Evolutionary conservation across 2,888 invertebrate species (phyloP).

Genomic region (Lepas anatifera): DNA sequence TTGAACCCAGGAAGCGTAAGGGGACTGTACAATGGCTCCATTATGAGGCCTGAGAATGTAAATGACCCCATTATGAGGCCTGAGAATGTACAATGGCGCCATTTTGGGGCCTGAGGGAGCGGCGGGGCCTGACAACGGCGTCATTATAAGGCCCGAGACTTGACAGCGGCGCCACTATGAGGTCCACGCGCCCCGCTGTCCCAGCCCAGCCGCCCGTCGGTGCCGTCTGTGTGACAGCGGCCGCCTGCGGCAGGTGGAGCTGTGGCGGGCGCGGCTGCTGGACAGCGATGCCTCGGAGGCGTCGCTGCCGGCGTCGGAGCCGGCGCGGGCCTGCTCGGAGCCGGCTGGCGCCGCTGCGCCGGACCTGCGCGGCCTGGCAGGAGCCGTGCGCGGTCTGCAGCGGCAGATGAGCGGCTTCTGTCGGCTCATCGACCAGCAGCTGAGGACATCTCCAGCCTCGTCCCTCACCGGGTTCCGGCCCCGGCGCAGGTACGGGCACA

Average conservation of each 20-base stretch:
- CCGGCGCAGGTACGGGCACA: not conserved
- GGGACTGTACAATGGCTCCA: too few species aligned
- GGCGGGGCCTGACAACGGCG: too few species aligned
- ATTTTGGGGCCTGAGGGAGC: too few species aligned
- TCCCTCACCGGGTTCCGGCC: not conserved
- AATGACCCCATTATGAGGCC: too few species aligned
- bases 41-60: too few species aligned
- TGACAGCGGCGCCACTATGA: too few species aligned
- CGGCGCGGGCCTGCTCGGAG: not conserved
- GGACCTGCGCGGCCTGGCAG: not conserved
- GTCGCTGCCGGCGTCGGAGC: not conserved
- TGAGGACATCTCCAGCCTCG: not conserved
- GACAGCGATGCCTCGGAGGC: not conserved
- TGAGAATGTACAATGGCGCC: too few species aligned
- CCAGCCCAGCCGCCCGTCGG: too few species aligned
- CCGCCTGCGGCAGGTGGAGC: conserved; percentile 4
- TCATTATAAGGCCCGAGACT: too few species aligned
- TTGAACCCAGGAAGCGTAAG: too few species aligned
- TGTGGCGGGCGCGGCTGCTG: not conserved
- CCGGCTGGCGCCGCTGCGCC: not conserved
- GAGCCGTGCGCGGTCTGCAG: conserved; percentile 3
- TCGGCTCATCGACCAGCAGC: not conserved
- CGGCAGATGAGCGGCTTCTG: conserved; percentile 4
- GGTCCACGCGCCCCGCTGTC: too few species aligned
- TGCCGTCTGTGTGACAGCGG: too few species aligned